Percentiles rank a stretch among this genome's conserved stretches.
Conservation (phyloP, 2,888 invertebrate genomes). For the Eremobia ochroleuca region DNA sequence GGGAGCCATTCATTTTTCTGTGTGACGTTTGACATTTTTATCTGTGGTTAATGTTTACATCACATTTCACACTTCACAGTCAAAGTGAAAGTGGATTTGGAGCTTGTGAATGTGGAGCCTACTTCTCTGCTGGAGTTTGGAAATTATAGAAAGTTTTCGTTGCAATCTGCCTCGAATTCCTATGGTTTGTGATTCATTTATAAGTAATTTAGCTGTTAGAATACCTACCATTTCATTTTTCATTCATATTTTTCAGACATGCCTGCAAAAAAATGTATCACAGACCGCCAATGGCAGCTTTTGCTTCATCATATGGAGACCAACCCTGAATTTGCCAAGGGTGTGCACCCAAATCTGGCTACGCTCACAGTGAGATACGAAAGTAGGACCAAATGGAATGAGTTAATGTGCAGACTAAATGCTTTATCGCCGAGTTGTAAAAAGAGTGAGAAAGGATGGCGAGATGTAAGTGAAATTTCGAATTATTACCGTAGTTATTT, state of each 20-base stretch:
- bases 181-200: constrained; percentile 3
- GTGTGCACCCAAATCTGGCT: constrained; percentile 9
- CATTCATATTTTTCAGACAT: constrained; percentile 31
- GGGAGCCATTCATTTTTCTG: no score
- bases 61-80: constrained; percentile 2
- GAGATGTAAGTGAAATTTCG: constrained; percentile 13
- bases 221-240: constrained; percentile 3
- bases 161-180: neutral
- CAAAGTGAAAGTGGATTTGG: constrained; percentile 20
- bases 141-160: constrained; percentile 20
- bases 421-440: constrained; percentile 1
- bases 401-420: constrained; percentile 13
- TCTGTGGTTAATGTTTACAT: constrained; percentile 33
- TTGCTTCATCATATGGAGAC: constrained; percentile 30
- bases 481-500: neutral
- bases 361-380: constrained; percentile 16
- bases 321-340: constrained; percentile 28
- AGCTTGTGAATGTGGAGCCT: constrained; percentile 17
- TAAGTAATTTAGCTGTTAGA: neutral
- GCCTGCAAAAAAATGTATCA: constrained; percentile 26
- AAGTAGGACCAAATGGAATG: constrained; percentile 11
- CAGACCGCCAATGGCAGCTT: constrained; percentile 28
- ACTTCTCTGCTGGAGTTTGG: neutral
- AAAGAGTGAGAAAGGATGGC: constrained; percentile 18
- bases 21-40: neutral